Base-by-base conservation (phyloP, 2,797 vertebrate genomes). In the Pangasius macronema region DNA sequence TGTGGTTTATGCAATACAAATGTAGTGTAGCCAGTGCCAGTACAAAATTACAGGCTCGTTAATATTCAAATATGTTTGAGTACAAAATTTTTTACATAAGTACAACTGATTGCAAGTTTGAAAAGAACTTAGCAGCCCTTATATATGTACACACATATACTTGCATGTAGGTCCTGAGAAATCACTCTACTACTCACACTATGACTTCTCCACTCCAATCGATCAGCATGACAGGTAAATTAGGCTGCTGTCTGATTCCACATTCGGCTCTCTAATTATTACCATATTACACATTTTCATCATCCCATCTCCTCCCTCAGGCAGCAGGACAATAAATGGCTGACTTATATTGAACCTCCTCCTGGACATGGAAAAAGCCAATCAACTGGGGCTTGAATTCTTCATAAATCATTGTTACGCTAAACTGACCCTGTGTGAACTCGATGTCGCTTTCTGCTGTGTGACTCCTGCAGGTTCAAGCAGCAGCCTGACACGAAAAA, bases 331-430 rank as follows among this genome's bases (percentile, higher is more conserved):
- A 87, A 89, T 93, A 91, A 91, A 92, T 81, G 53, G 1, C 77
- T 18, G 27, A 82, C 85, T 87, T 22, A 82, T 86, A 92, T 89
- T 91, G 91, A 92, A 88, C 90, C 88, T 90, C 85, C 76, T 75
- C 82, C 89, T 89, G 77, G n/a, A 63, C 67, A 86, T 90, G 82
- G 89, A 91, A 91, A 93, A 90, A 91, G 84, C 81, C 91, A 92
- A 94, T 94, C 93, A 93, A 86, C 82, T 89, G 3, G 0, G 85
- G 67, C 39, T 1, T 89, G 87, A 92, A 90, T 90, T 85, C 87
- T 82, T 84, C 72, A 91, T 92, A 90, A 93, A 92, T 92, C 85
- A 65, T 70, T 33, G 59, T 85, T 53, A 80, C 84, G 75, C 75
- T 70, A 72, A 33, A 79, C 49, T 46, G 63, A 79, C 82, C 82